Base-by-base conservation (phyloP, 1,140 invertebrate species). In the Zelostemma sp. region DNA sequence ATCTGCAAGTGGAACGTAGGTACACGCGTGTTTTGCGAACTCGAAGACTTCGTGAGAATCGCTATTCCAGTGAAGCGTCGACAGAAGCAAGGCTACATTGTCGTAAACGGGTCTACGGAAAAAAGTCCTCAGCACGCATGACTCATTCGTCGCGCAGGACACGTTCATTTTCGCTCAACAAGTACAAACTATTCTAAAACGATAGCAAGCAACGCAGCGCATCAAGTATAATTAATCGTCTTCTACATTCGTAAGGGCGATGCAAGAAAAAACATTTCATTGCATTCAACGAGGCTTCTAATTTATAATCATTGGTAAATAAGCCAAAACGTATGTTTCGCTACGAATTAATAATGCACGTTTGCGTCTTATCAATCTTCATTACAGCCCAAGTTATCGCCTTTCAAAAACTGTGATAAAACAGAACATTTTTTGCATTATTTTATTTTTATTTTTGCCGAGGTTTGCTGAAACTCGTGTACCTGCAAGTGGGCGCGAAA, bases 111-210 rank as follows among this genome's bases (percentile, higher is more conserved):
- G 48, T 38, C 48, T 31, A 50, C 3, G 48, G 28, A 50, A 50
- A 50, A 28, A 50, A 38, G 28, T 31, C 35, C 31, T 11, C 15
- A 21, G 12, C 31, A 9, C 35, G 21, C 49, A 53, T 53, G 49
- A 53, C 49, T 53, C 49, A 53, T 53, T 53, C 49, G 16, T 38
- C 49, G 49, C 49, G 12, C 49, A 53, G 49, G 35, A 53, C 49
- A 53, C 49, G 49, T 53, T 53, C 49, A 53, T 53, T 53, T 53
- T 53, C 49, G 49, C 49, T 53, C 49, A 16, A 53, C 28, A 53
- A 53, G 49, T 53, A 40, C n/a, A 6, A 53, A 53, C 49, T 40
- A 40, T 53, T 40, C n/a, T 40, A 25, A 50, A 50, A 17, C 48
- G 14, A 35, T 50, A 50, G 48, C 9, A 16, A 40, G 15, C 33